phyloP scores from a whole-genome alignment of 1,140 invertebrate species.

The Eupristina koningsbergeri region DNA sequence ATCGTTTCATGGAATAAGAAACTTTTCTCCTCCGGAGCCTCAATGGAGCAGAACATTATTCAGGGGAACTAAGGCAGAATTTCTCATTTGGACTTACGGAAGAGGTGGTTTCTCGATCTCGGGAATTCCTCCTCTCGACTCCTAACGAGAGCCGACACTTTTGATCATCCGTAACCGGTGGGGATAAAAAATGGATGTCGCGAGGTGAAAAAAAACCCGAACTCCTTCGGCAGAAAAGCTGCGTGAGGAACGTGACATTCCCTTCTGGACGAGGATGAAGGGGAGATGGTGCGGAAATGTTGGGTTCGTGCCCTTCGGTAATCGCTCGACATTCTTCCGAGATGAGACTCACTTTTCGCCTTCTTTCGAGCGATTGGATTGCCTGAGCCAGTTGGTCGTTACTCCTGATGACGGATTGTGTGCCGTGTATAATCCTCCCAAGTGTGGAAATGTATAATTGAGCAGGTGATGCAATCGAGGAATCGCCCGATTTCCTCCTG shows the following conservation, averaged over 20 bases:
- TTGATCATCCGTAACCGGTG: not conserved
- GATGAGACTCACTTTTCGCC: too few relatives aligned
- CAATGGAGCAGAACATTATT: not conserved
- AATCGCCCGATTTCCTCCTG: not conserved
- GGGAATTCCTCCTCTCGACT: not conserved
- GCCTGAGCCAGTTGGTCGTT: not conserved
- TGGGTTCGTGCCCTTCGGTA: not conserved
- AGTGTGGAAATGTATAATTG: slow-evolving; percentile 6
- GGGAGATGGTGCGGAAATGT: not conserved
- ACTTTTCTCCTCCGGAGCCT: not conserved
- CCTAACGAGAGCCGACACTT: slow-evolving; percentile 35
- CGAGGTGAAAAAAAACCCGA: too few relatives aligned
- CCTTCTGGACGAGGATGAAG: not conserved
- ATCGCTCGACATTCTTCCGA: slow-evolving; percentile 33
- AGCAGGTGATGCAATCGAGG: not conserved
- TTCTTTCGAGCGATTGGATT: not conserved
- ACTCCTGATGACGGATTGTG: slow-evolving; percentile 7
- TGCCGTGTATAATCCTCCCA: not conserved
- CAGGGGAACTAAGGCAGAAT: not conserved
- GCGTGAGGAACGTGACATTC: not conserved
- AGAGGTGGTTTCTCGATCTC: not conserved
- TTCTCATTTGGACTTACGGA: not conserved
- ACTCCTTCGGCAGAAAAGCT: slow-evolving; percentile 12
- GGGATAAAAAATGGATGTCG: not conserved
- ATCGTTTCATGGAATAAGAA: slow-evolving; percentile 24